Evolutionary conservation across 2,797 vertebrate species (phyloP), one percentile per base, ranked within the genome.

Genomic region (Coregonus sp.): DNA sequence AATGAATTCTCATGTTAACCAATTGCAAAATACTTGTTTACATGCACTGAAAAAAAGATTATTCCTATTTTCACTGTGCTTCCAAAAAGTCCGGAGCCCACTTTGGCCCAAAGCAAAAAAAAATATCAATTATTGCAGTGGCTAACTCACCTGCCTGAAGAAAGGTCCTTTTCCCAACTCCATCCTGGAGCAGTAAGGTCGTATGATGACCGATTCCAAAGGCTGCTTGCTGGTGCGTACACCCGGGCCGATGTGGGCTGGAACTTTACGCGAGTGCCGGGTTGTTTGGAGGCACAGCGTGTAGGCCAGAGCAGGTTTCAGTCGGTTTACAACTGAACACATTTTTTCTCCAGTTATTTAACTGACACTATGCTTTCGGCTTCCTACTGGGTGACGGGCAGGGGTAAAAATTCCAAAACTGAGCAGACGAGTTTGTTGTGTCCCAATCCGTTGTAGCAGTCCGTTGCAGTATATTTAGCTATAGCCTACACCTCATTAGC

Each of bases 111-210:
- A 47, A 47, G 40, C 25, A 25, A 25, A 51, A 18, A 14, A 29
- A 1, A 1, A n/a, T 47, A 50, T 73, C 18, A 5, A 15, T 0
- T 3, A 29, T 50, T 20, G 33, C 35, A 14, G 16, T 31, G 65
- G 51, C 25, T 2, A 5, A 54, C 80, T 14, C 59, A 93, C 94
- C 70, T 95, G 94, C 88, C 92, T 89, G 85, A 94, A 93, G 65
- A 94, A 4, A 1, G 92, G 81, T 2, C 80, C 89, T 2, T 80
- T 54, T 0, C 51, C 82, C 4, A 33, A n/a, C 16, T 84, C 80
- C 85, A 85, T 87, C 65, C 81, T 72, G 78, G 86, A 81, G 82
- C 89, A 89, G 81, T 84, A 88, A 0, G 51, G 15, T 61, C 87
- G 84, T 35, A 7, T 4, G 50, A 5, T 4, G 35, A 20, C 4